These are phyloP conservation scores for Cranoglanis bouderius DNA, from an alignment of 2,113 vertebrate species.

Conservation along the genomic window DNA sequence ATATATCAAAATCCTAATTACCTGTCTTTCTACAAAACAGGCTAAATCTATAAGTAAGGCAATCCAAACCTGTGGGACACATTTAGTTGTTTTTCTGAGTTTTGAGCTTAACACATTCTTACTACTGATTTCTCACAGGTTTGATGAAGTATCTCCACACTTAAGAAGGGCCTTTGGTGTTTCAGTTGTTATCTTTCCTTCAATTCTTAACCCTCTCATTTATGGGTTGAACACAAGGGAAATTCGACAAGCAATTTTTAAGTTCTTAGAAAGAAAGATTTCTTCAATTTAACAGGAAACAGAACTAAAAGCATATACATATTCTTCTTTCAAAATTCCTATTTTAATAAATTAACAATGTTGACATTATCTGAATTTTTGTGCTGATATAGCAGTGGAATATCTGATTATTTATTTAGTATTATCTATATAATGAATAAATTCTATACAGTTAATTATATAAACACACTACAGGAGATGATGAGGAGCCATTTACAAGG, in stretches of 20 bases:
- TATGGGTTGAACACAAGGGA: background rate
- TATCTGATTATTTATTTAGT: background rate
- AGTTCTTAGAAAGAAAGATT: background rate
- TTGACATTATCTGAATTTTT: background rate
- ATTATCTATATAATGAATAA: too few species aligned
- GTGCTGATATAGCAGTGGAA: background rate
- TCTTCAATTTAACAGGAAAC: background rate
- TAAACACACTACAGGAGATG: background rate
- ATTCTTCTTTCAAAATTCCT: background rate
- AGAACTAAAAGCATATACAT: background rate
- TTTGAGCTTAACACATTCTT: background rate
- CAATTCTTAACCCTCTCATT: background rate
- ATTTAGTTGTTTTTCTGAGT: conserved; percentile 2
- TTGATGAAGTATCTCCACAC: background rate
- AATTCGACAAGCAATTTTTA: background rate
- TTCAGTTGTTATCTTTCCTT: background rate
- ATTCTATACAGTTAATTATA: background rate
- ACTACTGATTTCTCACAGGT: background rate
- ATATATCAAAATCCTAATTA: background rate
- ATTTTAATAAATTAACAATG: background rate
- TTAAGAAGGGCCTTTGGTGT: background rate
- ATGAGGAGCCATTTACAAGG: background rate
- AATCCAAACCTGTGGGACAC: conserved; percentile 1
- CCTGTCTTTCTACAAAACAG: conserved; percentile 1
- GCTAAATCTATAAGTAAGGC: background rate